phyloP scores from a whole-genome alignment of 2,797 vertebrate species.

The Spheniscus humboldti region DNA sequence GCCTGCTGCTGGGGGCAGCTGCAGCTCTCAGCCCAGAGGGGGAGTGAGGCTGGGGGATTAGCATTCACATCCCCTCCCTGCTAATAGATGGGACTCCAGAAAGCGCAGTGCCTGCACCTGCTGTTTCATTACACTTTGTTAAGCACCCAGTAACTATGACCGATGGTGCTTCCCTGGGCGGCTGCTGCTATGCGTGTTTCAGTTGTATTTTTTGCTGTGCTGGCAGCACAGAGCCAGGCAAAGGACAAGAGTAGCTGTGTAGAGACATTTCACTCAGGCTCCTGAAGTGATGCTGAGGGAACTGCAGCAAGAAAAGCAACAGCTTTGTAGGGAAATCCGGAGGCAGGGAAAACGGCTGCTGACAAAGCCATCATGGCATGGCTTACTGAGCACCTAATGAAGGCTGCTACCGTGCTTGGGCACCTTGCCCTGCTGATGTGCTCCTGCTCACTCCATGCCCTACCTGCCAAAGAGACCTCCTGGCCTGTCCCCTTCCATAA shows the following conservation, averaged over 20 bases:
- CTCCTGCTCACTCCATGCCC: neutral
- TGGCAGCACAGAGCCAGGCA: neutral
- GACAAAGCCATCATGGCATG: neutral
- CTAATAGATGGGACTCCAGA: neutral
- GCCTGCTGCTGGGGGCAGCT: neutral
- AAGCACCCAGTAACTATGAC: slow-evolving; percentile 17
- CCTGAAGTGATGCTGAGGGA: neutral
- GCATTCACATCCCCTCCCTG: neutral
- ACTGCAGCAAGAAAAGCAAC: slow-evolving; percentile 45
- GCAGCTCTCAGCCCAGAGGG: fast-evolving
- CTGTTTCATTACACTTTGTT: neutral
- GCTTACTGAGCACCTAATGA: neutral
- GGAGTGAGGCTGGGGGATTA: neutral
- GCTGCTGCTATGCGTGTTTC: neutral
- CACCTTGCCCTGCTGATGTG: neutral
- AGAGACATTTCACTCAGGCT: neutral
- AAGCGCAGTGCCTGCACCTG: neutral
- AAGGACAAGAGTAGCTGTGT: neutral
- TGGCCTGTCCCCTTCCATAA: neutral
- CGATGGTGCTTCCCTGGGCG: neutral
- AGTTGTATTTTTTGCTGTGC: slow-evolving; percentile 28
- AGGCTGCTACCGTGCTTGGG: neutral
- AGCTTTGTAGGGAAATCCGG: slow-evolving; percentile 13
- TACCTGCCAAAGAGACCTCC: neutral
- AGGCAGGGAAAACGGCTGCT: neutral